Base-by-base conservation (phyloP, 2,888 invertebrate species). In the Caenorhabditis panamensis region DNA sequence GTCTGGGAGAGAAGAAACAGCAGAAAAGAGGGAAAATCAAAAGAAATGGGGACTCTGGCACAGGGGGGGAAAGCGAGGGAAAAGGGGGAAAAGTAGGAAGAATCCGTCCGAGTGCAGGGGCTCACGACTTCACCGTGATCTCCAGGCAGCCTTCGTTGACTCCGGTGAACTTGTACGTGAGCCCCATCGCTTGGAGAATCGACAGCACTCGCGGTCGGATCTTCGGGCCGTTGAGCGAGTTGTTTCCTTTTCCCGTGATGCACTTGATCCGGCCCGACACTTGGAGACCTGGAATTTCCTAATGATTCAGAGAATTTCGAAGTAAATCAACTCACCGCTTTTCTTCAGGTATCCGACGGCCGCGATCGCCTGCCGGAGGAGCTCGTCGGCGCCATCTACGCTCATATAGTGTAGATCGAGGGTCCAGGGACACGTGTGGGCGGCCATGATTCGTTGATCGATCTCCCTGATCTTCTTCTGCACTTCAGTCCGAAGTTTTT, bases 361-460 rank as follows among this genome's bases (percentile, higher is more conserved):
- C 31, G 59, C 75, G 13, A 75, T 59, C 8, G 75, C 75, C 18
- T 75, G 61, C 4, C 2, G 6, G 9, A 75, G 66, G 0, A 76
- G 51, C 3, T 24, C 9, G 3, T 18, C 26, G 4, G 76, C 76
- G 13, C 67, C 76, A 2, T 63, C 62, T 4, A 68, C 76, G 2
- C 68, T 63, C 76, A 76, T 76, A 28, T 68, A 76, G 62, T 76
- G 76, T 0, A 68, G 49, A 37, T 76, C 76, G 11, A 76, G 26
- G n/a, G 11, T 8, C 24, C 24, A 67, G 1, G 68, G 67, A 54
- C 54, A 44, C 9, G 16, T 11, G 51, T 76, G 76, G 9, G 68
- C 68, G 16, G 36, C 26, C 1, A 37, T 31, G 5, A 76, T 22
- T 6, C 28, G 22, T 4, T 11, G 18, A 26, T 76, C 68, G 13